A percentile compares a stretch with the other conserved stretches of the same genome.
Evolutionary conservation across 1,140 invertebrate species (phyloP).

Genomic region (Spodoptera frugiperda): DNA sequence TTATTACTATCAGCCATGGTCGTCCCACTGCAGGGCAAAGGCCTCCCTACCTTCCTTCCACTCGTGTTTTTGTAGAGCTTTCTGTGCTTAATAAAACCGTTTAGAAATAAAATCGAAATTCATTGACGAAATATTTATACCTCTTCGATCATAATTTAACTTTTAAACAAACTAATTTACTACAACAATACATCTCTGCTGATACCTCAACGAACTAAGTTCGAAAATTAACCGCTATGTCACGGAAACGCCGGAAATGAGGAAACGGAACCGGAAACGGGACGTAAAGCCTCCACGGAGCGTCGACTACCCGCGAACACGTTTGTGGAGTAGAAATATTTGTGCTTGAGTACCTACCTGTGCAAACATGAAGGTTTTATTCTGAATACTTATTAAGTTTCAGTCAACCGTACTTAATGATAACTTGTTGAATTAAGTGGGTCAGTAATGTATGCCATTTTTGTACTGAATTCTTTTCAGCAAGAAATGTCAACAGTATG

Average conservation of each 20-base stretch:
- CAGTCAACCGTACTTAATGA: too few species aligned
- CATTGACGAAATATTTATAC: background rate
- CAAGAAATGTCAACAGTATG: too few species aligned
- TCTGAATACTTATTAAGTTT: too few species aligned
- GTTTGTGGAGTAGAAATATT: constrained; percentile 17
- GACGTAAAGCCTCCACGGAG: background rate
- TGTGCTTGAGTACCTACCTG: background rate
- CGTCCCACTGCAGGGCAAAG: too few species aligned
- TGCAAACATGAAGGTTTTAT: background rate
- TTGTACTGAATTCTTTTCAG: too few species aligned
- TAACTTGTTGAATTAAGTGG: too few species aligned
- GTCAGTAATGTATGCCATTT: too few species aligned
- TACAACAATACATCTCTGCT: background rate
- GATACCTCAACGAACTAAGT: background rate
- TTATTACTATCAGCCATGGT: too few species aligned
- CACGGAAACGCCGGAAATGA: constrained; percentile 37
- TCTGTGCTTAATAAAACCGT: too few species aligned
- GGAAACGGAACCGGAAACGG: constrained; percentile 33
- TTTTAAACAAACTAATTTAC: constrained; percentile 9
- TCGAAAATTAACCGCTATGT: constrained; percentile 34
- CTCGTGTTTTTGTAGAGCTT: too few species aligned
- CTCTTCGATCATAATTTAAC: background rate
- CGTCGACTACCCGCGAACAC: background rate
- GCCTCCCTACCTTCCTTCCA: too few species aligned
- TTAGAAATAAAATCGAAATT: background rate